phyloP scores from a whole-genome alignment of 2,888 invertebrate genomes.

The Microplitis deprimator region DNA sequence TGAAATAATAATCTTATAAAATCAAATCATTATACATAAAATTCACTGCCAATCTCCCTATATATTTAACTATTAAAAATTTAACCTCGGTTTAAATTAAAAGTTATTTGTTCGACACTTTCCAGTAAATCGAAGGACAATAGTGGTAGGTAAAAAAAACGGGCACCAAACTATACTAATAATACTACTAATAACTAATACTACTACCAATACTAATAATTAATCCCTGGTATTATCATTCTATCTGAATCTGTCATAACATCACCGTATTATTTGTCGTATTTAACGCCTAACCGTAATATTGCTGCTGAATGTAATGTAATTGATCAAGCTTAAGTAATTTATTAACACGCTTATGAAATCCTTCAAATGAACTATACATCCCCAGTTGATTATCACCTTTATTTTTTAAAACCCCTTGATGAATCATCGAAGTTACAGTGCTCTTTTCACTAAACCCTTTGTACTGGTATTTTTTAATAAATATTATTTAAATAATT shows the following conservation, averaged over 20 bases:
- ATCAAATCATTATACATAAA: background rate
- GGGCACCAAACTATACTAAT: conserved; percentile 48
- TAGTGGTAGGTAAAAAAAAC: conserved; percentile 68
- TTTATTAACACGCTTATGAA: conserved; percentile 59
- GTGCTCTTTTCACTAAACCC: conserved; percentile 31
- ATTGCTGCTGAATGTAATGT: conserved; percentile 67
- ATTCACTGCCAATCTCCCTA: conserved; percentile 9
- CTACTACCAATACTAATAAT: conserved; percentile 30
- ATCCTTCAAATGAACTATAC: conserved; percentile 51
- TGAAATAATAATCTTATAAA: no score
- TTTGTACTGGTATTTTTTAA: conserved; percentile 5
- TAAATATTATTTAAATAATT: conserved; percentile 14
- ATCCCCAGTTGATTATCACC: conserved; percentile 29
- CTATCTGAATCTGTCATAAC: conserved; percentile 29
- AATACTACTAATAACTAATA: conserved; percentile 28
- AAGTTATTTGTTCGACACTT: conserved; percentile 68
- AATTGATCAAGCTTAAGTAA: conserved; percentile 60
- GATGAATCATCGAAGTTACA: conserved; percentile 37
- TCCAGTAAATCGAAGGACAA: conserved; percentile 70
- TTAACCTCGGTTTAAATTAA: conserved; percentile 59
- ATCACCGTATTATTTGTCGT: conserved; percentile 52
- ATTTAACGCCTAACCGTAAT: conserved; percentile 56
- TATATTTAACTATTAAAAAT: conserved; percentile 8
- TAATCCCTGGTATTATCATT: conserved; percentile 51
- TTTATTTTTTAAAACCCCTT: conserved; percentile 14